A percentile compares a stretch with the other conserved stretches of the same genome.
Evolutionary conservation across 2,797 vertebrate genomes (phyloP).

Genomic region (Notoglanidium macrostoma): DNA sequence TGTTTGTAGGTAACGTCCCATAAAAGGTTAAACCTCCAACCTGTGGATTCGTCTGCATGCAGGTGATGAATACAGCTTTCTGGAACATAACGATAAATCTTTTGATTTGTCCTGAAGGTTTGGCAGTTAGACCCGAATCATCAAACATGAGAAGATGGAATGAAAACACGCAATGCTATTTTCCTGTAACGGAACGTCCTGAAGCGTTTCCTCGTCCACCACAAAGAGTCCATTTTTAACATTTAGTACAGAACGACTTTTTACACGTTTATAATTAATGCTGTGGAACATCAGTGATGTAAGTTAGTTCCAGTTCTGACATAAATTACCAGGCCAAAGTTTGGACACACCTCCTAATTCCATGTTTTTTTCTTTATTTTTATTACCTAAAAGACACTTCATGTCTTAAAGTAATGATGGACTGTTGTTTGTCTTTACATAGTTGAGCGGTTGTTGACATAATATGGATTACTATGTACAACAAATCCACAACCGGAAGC

Average conservation of each 20-base stretch:
- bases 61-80: not conserved
- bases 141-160: not conserved
- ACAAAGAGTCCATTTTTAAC: not conserved
- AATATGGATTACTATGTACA: too few species aligned
- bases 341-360: too few species aligned
- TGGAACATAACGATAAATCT: not conserved
- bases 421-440: too few species aligned
- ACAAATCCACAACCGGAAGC: not conserved
- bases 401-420: too few species aligned
- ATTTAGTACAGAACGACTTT: not conserved
- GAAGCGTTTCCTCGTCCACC: not conserved
- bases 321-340: too few species aligned
- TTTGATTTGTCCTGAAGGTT: not conserved
- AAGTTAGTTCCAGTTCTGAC: not conserved
- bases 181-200: not conserved
- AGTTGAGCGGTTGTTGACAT: too few species aligned
- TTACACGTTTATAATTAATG: not conserved
- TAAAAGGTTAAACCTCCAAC: not conserved
- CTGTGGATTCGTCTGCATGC: not conserved
- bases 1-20: constrained; percentile 4
- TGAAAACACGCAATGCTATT: not conserved
- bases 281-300: not conserved
- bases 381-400: too few species aligned
- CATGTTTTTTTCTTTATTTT: too few species aligned
- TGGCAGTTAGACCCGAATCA: not conserved